Evolutionary conservation across 2,888 invertebrate species (phyloP), one percentile per base, ranked within the genome.

Genomic region (Lochmaea capreae): DNA sequence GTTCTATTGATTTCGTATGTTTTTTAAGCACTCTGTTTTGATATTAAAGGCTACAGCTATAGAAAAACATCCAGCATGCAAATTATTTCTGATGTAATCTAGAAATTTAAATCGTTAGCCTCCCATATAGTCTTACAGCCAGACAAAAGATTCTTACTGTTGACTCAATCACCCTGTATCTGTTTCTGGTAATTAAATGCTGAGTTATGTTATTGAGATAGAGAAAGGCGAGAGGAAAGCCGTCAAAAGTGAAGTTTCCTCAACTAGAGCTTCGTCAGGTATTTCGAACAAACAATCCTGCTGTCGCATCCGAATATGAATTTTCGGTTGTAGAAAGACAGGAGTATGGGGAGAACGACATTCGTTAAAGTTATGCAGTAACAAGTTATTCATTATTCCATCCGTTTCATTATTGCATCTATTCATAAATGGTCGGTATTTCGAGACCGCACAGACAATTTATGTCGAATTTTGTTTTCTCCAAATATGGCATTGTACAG

Each of bases 241-340:
- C 54, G 54, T 70, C 70, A 70, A 70, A 70, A 70, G 69, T 52
- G 52, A 69, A 69, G 70, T 70, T 70, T 70, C 42, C 62, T 42
- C 54, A 52, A 63, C 63, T 22, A 16, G 33, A 63, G 70, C 63
- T 54, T 63, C 63, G 57, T 70, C 70, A 70, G 70, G 70, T 63
- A 70, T 70, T 70, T 70, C 63, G 57, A 63, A 58, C 67, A 67
- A 67, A 67, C 68, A 69, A 69, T 69, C 33, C 33, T 33, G n/a
- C 68, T 69, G 39, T 62, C 52, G 59, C 62, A 62, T 49, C 58
- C 61, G 52, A 52, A 46, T 49, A 70, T 63, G 63, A 70, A 70
- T 70, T 70, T 63, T 54, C 39, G 26, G 46, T 62, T n/a, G 39
- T 33, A 43, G 70, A 52, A 69, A 69, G 69, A 62, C 69, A 68